A percentile compares a stretch with the other conserved stretches of the same genome.
phyloP scores from a whole-genome alignment of 1,140 invertebrate species.

The Zaprionus taronus region DNA sequence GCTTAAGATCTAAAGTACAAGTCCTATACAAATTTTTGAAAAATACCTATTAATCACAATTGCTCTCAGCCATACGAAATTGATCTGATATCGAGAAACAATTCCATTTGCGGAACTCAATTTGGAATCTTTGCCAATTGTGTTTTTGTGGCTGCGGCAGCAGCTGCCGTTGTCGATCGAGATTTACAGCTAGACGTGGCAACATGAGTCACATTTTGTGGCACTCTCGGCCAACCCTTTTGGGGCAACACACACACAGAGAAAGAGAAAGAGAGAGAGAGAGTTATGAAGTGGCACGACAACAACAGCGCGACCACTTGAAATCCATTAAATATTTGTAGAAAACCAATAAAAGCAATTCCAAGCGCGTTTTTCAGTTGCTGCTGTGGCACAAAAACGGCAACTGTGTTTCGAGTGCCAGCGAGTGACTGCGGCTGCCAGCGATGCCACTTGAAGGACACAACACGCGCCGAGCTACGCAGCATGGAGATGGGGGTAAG shows the following conservation, averaged over 20 bases:
- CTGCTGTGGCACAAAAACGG: conserved; percentile 69
- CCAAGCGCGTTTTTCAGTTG: conserved; percentile 13
- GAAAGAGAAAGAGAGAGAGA: not conserved
- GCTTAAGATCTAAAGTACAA: too few relatives aligned
- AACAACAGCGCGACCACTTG: conserved; percentile 77
- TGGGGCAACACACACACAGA: conserved; percentile 3
- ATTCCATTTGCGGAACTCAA: not conserved
- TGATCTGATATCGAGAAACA: conserved; percentile 5
- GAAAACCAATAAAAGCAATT: conserved; percentile 79
- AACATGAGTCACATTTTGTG: conserved; percentile 38
- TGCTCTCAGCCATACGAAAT: not conserved
- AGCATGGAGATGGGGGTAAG: not conserved
- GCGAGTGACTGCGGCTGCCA: conserved; percentile 16
- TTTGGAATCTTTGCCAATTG: conserved; percentile 1
- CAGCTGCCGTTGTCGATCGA: conserved; percentile 3
- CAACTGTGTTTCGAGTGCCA: conserved; percentile 68
- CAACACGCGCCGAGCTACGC: conserved; percentile 28
- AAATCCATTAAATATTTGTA: conserved; percentile 83
- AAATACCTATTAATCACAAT: not conserved
- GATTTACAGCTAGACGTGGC: conserved; percentile 6
- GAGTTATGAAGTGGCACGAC: conserved; percentile 80
- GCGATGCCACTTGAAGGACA: conserved; percentile 27
- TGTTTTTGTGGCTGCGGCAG: conserved; percentile 3
- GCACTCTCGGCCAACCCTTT: conserved; percentile 58
- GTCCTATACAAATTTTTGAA: not conserved